These are phyloP conservation scores for Ochropleura plecta DNA, from an alignment of 2,888 invertebrate species.

Conservation along the genomic window DNA sequence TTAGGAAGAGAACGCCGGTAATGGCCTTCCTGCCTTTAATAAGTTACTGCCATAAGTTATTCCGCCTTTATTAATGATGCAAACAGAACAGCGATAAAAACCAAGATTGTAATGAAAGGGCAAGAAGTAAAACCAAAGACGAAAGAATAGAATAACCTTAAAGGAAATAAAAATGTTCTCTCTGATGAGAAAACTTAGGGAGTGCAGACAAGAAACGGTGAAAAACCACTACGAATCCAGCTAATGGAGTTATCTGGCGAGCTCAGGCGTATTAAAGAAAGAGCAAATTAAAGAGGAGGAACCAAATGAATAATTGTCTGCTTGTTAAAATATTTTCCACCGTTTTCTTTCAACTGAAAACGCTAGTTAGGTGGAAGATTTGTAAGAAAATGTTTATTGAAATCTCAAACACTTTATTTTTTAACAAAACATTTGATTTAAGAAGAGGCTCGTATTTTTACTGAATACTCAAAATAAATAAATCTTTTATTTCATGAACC, in stretches of 20 bases:
- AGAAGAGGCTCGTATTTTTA: conserved; percentile 12
- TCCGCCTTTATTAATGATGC: conserved; percentile 73
- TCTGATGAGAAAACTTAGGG: conserved; percentile 78
- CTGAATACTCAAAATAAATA: conserved; percentile 20
- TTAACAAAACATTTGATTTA: conserved; percentile 8
- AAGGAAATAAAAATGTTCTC: conserved; percentile 75
- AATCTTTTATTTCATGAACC: conserved; percentile 22
- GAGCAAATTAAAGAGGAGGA: conserved; percentile 67
- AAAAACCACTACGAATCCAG: conserved; percentile 73
- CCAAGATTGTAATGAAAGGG: conserved; percentile 66
- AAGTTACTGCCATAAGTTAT: conserved; percentile 70
- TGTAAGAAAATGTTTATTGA: conserved; percentile 16
- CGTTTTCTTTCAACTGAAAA: conserved; percentile 51
- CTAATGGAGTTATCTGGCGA: conserved; percentile 74
- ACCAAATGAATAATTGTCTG: conserved; percentile 60
- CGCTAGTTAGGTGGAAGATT: conserved; percentile 18
- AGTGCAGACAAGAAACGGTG: conserved; percentile 68
- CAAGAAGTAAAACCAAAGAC: conserved; percentile 66
- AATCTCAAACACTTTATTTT: not conserved
- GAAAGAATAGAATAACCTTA: conserved; percentile 68
- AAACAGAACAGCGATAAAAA: conserved; percentile 72
- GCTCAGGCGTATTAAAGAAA: conserved; percentile 71
- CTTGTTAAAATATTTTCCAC: conserved; percentile 59
- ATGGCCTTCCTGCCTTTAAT: conserved; percentile 70
- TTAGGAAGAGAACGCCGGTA: conserved; percentile 59